phyloP scores from a whole-genome alignment of 2,888 invertebrate genomes.

The Andrena camellia region DNA sequence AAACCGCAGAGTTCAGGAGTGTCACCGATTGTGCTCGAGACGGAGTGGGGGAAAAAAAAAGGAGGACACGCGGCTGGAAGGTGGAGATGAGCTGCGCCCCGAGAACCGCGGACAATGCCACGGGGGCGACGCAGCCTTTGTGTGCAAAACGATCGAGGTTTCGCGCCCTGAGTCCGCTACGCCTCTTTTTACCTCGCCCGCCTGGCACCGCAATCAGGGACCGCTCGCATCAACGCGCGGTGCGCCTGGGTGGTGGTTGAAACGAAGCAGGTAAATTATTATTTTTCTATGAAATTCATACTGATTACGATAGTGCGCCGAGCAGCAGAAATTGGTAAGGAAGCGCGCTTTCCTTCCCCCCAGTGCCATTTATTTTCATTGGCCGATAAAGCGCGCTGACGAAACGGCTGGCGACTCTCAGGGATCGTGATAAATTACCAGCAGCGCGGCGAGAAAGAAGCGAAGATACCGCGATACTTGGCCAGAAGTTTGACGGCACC shows the following conservation, averaged over 20 bases:
- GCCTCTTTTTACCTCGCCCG: conserved; percentile 37
- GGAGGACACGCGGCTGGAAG: conserved; percentile 21
- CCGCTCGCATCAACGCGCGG: background rate
- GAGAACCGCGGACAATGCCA: conserved; percentile 64
- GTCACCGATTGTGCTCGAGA: conserved; percentile 50
- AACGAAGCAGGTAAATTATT: no score
- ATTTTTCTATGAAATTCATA: no score
- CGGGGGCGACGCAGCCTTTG: conserved; percentile 72
- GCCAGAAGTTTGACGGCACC: conserved; percentile 18
- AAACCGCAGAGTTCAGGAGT: conserved; percentile 32
- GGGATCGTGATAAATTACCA: conserved; percentile 29
- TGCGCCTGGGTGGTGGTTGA: background rate
- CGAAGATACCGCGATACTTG: conserved; percentile 16
- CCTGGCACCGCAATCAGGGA: conserved; percentile 25
- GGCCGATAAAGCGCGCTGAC: conserved; percentile 7
- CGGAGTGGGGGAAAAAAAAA: conserved; percentile 25
- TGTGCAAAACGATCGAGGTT: conserved; percentile 72
- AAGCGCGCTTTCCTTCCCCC: background rate
- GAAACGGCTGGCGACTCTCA: background rate
- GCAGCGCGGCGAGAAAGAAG: background rate
- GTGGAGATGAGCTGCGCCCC: conserved; percentile 47
- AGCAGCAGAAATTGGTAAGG: background rate
- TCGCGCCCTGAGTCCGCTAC: conserved; percentile 48
- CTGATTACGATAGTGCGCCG: background rate
- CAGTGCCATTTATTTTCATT: background rate